These are phyloP conservation scores for Catocala fraxini DNA, from an alignment of 2,888 invertebrate species.

Conservation along the genomic window DNA sequence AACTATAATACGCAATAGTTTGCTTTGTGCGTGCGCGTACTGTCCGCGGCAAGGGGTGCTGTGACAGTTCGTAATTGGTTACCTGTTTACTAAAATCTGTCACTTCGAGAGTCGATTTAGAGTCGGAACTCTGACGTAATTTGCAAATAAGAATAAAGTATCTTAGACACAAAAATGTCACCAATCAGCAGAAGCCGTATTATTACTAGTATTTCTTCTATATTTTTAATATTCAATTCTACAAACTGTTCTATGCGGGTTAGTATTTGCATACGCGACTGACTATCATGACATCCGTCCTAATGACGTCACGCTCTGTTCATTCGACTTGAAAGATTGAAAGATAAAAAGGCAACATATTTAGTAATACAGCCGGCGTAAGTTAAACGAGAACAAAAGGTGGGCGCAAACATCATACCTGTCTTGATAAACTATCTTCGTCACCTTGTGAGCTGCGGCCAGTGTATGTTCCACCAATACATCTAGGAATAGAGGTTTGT, in stretches of 20 bases:
- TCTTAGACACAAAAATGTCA: too few species aligned
- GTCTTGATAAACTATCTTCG: conserved; percentile 88
- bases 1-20: too few species aligned
- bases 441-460: conserved; percentile 85
- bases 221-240: not conserved
- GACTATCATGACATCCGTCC: conserved; percentile 7
- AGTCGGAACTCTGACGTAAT: too few species aligned
- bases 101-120: too few species aligned
- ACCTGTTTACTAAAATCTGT: too few species aligned
- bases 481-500: conserved; percentile 64
- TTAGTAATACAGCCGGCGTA: not conserved
- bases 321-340: not conserved
- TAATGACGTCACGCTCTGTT: conserved; percentile 5
- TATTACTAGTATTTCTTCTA: not conserved
- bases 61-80: too few species aligned
- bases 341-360: conserved; percentile 10
- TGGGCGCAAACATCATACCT: conserved; percentile 62
- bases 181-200: too few species aligned
- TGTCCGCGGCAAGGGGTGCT: too few species aligned
- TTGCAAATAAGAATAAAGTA: too few species aligned
- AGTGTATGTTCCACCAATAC: conserved; percentile 89
- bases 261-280: conserved; percentile 12
- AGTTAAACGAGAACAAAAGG: conserved; percentile 1
- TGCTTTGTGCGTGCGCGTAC: too few species aligned
- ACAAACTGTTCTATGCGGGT: not conserved